Base-by-base conservation (phyloP, 2,797 vertebrate genomes). In the Sternotherus odoratus region DNA sequence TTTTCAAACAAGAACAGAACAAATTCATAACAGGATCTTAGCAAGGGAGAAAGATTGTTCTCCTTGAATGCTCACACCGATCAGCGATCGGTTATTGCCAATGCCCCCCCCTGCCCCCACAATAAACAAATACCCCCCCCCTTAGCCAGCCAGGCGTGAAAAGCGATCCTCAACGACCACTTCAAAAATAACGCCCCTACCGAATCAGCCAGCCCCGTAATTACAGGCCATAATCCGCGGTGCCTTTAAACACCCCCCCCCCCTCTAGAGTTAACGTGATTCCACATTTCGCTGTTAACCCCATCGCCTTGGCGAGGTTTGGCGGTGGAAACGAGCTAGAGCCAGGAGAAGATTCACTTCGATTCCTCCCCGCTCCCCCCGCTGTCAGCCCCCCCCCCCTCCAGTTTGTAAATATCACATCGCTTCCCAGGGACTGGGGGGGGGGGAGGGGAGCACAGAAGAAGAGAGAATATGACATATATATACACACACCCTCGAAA, bases 111-210 rank as follows among this genome's bases (percentile, higher is more conserved):
- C 28, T n/a, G 66, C 82, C 80, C 96, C 86, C 86, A 78, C 94
- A 97, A 96, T 94, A 97, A 95, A 95, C 95, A 97, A 97, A 36
- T 9, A 51, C 24, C 17, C 49, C 69, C 86, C 87, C 94, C 72
- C 92, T 95, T 95, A 90, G 82, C 81, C 95, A 89, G 94, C 79
- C 74, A 94, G 87, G 94, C 89, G 94, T 88, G 95, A 93, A 94
- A 95, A 96, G 96, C 94, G 93, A 97, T 91, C 95, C 94, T 95
- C 81, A 57, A 85, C 87, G 93, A 94, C 94, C 82, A 91, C 94
- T 93, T 94, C 90, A 92, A 95, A 95, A 95, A 94, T 95, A 94
- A 95, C 90, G 90, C 86, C 92, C 96, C 94, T 51, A 86, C 53
- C 60, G 84, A 89, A 86, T 87, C 85, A 46, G 82, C 79, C 87